phyloP scores from a whole-genome alignment of 1,140 invertebrate genomes.

The Drosophila kepulauana region DNA sequence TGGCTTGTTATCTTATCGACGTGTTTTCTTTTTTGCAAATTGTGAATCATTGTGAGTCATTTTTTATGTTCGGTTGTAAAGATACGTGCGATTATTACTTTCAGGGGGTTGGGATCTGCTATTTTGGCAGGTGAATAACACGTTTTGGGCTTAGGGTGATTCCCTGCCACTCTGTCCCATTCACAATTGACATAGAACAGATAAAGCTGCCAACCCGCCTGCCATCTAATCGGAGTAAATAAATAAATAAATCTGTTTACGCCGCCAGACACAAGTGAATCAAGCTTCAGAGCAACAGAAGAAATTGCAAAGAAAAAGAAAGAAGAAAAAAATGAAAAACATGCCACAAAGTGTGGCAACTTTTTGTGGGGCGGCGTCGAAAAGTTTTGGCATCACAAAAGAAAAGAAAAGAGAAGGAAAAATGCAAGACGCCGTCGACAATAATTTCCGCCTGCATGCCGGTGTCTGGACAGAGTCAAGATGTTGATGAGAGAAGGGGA shows the following conservation, averaged over 20 bases:
- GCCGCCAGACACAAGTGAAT: slow-evolving; percentile 4
- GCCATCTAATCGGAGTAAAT: slow-evolving; percentile 44
- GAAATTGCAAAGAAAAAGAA: slow-evolving; percentile 7
- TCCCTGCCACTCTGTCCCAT: slow-evolving; percentile 5
- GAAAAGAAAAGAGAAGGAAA: slow-evolving; percentile 5
- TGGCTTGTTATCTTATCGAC: slow-evolving; percentile 55
- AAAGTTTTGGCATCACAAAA: slow-evolving; percentile 48
- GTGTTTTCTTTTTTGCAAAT: slow-evolving; percentile 1
- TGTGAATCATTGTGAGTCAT: slow-evolving; percentile 43
- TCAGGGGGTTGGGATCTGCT: background rate
- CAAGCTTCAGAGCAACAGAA: background rate
- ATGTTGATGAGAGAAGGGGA: background rate
- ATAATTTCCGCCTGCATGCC: slow-evolving; percentile 73
- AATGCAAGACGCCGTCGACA: slow-evolving; percentile 61
- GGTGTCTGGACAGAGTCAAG: slow-evolving; percentile 19
- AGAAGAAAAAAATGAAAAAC: slow-evolving; percentile 37
- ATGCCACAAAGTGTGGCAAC: slow-evolving; percentile 43
- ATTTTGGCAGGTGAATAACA: slow-evolving; percentile 33
- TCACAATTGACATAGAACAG: slow-evolving; percentile 23
- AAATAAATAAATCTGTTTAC: slow-evolving; percentile 56
- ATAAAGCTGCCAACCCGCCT: slow-evolving; percentile 4
- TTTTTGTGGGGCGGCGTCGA: slow-evolving; percentile 26
- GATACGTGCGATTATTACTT: slow-evolving; percentile 1
- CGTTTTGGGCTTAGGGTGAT: slow-evolving; percentile 3
- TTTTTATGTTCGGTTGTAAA: slow-evolving; percentile 28